Conservation (phyloP, 2,888 invertebrate species). For the Zeuzera pyrina region DNA sequence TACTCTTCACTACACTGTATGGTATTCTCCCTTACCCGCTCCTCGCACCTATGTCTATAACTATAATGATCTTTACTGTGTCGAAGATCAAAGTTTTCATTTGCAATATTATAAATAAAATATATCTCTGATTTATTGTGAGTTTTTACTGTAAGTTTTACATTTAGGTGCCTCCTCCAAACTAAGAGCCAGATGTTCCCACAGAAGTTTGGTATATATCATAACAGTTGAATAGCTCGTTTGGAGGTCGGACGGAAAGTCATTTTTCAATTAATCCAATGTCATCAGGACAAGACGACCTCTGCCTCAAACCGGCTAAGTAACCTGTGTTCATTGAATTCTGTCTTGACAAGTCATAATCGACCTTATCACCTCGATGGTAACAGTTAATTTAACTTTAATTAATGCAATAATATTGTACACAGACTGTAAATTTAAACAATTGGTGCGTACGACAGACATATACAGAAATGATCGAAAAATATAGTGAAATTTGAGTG, state of each 20-base stretch:
- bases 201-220: conserved; percentile 35
- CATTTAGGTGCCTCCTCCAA: no score
- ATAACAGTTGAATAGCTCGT: conserved; percentile 36
- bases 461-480: no score
- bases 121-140: no score
- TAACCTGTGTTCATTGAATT: conserved; percentile 21
- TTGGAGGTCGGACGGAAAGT: conserved; percentile 55
- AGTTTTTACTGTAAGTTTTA: no score
- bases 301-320: conserved; percentile 35
- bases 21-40: no score
- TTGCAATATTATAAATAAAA: no score
- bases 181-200: conserved; percentile 33
- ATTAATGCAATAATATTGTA: conserved; percentile 17
- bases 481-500: background rate
- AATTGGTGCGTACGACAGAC: conserved; percentile 25
- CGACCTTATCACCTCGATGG: conserved; percentile 24
- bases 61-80: no score
- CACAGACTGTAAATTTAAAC: conserved; percentile 40
- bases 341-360: conserved; percentile 23
- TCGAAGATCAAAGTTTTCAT: no score
- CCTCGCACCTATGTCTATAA: no score
- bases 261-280: conserved; percentile 66
- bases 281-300: conserved; percentile 57
- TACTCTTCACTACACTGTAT: no score
- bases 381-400: conserved; percentile 26